Evolutionary conservation across 2,888 invertebrate genomes (phyloP).

Genomic region (Pristionchus exspectatus): DNA sequence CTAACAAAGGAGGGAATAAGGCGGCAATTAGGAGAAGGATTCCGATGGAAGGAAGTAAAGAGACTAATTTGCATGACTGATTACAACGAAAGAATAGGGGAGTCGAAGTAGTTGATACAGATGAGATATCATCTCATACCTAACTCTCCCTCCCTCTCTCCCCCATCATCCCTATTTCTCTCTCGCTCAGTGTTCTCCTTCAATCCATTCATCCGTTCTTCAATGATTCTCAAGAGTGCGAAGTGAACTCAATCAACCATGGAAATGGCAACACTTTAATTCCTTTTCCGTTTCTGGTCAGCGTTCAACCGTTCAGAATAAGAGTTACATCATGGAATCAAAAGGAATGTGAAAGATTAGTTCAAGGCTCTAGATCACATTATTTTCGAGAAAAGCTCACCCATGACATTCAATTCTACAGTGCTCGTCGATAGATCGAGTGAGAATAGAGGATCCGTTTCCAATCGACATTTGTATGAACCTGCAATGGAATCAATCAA

Average conservation of each 20-base stretch:
- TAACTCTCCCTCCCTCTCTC: slow-evolving; percentile 55
- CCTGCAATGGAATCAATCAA: slow-evolving; percentile 20
- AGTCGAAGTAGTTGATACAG: not conserved
- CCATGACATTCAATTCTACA: slow-evolving; percentile 73
- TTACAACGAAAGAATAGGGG: slow-evolving; percentile 35
- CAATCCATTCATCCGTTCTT: slow-evolving; percentile 23
- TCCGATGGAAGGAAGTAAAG: slow-evolving; percentile 21
- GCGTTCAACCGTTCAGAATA: not conserved
- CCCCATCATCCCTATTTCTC: slow-evolving; percentile 33
- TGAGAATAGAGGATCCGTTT: slow-evolving; percentile 77
- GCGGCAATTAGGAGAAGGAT: slow-evolving; percentile 39
- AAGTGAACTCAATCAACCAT: not conserved
- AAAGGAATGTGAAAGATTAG: not conserved
- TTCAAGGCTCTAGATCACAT: no score
- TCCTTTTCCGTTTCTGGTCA: not conserved
- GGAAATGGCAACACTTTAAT: slow-evolving; percentile 5
- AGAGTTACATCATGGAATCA: not conserved
- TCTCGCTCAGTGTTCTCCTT: not conserved
- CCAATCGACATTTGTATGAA: slow-evolving; percentile 71
- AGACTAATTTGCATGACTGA: slow-evolving; percentile 58
- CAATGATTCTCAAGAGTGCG: slow-evolving; percentile 9
- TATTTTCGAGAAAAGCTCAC: slow-evolving; percentile 59
- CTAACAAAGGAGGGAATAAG: slow-evolving; percentile 21
- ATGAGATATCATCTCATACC: slow-evolving; percentile 30
- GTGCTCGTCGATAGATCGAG: slow-evolving; percentile 63